Percentiles rank a stretch among this genome's conserved stretches.
Evolutionary conservation across 2,888 invertebrate genomes (phyloP).

Genomic region (Sturmia bella): DNA sequence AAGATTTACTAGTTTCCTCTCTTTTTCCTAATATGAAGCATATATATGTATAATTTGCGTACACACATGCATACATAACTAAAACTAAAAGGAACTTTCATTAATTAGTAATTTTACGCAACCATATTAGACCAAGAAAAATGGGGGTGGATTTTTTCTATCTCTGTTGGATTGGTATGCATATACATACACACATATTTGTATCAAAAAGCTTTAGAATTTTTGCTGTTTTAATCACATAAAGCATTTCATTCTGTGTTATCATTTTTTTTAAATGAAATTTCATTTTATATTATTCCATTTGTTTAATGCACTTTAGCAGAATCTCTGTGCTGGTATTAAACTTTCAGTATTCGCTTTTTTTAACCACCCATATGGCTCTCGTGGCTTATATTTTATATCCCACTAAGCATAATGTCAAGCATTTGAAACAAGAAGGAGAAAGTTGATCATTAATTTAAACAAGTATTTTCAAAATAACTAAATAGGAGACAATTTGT

Average conservation of each 20-base stretch:
- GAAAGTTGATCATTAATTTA: too few species aligned
- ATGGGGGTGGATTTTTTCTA: conserved; percentile 1
- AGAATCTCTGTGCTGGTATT: conserved; percentile 1
- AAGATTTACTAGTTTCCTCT: conserved; percentile 15
- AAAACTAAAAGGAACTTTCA: background rate
- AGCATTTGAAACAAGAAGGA: too few species aligned
- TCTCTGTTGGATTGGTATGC: background rate
- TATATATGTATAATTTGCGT: too few species aligned
- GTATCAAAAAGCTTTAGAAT: background rate
- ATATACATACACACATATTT: too few species aligned
- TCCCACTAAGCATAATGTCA: too few species aligned
- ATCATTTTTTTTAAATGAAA: background rate
- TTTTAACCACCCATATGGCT: background rate
- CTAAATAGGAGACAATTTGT: too few species aligned
- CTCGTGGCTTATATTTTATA: background rate
- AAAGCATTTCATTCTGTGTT: background rate
- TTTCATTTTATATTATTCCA: background rate
- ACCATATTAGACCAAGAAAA: conserved; percentile 17
- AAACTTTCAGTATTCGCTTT: conserved; percentile 2
- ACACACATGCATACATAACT: too few species aligned
- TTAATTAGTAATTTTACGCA: conserved; percentile 32
- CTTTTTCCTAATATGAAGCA: too few species aligned
- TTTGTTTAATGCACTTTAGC: background rate
- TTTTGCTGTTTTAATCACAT: conserved; percentile 1
- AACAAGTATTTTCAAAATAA: too few species aligned